A percentile compares a stretch with the other conserved stretches of the same genome.
Conservation (phyloP, 1,140 invertebrate genomes). For the Drosophila ohnishii region DNA sequence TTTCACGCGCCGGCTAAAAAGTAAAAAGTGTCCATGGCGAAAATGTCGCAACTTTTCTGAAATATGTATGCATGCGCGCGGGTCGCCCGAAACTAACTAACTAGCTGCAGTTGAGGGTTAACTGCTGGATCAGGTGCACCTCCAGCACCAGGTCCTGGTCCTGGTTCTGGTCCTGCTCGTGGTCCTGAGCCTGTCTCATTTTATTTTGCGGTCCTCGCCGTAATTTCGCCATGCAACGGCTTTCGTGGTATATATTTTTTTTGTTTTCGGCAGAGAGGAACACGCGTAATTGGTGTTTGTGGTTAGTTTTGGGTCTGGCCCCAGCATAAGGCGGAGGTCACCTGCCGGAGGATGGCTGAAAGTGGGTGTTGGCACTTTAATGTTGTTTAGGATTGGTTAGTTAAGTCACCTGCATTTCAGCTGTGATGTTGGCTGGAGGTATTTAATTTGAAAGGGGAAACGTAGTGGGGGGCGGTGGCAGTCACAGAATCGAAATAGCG, state of each 20-base stretch:
- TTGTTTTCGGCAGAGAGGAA: conserved; percentile 24
- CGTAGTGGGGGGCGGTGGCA: not conserved
- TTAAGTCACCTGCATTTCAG: not conserved
- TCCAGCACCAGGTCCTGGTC: conserved; percentile 11
- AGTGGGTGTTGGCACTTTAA: conserved; percentile 58
- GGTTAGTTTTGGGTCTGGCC: conserved; percentile 38
- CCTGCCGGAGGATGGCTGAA: not conserved
- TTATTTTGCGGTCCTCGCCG: conserved; percentile 46
- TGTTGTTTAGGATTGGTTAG: conserved; percentile 40
- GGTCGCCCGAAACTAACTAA: conserved; percentile 36
- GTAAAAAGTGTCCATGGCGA: conserved; percentile 41
- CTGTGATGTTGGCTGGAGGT: too few species aligned
- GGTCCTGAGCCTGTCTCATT: conserved; percentile 22
- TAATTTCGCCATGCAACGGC: conserved; percentile 46
- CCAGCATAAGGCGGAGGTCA: conserved; percentile 34
- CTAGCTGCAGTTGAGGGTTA: conserved; percentile 45
- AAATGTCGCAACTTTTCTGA: conserved; percentile 47
- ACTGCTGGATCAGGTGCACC: conserved; percentile 45
- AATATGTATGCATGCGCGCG: conserved; percentile 41
- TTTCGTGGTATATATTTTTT: conserved; percentile 30
- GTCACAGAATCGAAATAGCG: not conserved
- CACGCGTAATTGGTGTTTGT: conserved; percentile 68
- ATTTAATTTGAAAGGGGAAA: not conserved
- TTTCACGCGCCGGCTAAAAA: conserved; percentile 70
- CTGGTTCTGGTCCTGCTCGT: conserved; percentile 1